These are phyloP conservation scores for Margaritifera margaritifera DNA, from an alignment of 2,888 invertebrate species.

Conservation along the genomic window DNA sequence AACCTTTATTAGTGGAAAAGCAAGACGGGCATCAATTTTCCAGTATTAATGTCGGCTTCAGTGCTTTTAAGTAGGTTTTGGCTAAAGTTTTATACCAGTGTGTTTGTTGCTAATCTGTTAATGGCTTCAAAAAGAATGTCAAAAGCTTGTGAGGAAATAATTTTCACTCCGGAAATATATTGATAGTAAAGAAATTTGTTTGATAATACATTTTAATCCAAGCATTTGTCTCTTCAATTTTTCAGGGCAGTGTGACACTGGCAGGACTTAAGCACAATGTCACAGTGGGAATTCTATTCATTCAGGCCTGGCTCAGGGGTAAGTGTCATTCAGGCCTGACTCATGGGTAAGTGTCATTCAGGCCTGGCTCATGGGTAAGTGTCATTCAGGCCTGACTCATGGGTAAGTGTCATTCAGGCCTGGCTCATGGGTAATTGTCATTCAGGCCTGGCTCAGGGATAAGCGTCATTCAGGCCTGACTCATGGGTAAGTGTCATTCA, in stretches of 20 bases:
- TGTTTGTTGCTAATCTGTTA: too few relatives aligned
- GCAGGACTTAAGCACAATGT: conserved; percentile 80
- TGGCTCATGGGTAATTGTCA: conserved; percentile 80
- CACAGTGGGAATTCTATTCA: conserved; percentile 80
- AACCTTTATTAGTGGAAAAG: too few relatives aligned
- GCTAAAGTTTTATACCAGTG: too few relatives aligned
- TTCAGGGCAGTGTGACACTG: conserved; percentile 78
- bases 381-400: conserved; percentile 81
- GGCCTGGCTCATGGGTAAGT: conserved; percentile 79
- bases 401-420: conserved; percentile 79
- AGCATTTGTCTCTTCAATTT: neutral
- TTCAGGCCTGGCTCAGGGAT: conserved; percentile 81
- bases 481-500: conserved; percentile 79
- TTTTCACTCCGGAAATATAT: too few relatives aligned
- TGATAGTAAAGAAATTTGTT: too few relatives aligned
- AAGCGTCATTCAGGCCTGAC: conserved; percentile 80
- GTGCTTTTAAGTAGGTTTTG: too few relatives aligned
- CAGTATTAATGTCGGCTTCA: too few relatives aligned
- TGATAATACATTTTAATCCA: too few relatives aligned
- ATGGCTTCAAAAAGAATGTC: too few relatives aligned
- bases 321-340: conserved; percentile 80
- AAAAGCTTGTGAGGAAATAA: too few relatives aligned
- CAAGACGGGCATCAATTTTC: too few relatives aligned
- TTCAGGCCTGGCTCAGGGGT: conserved; percentile 81
- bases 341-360: conserved; percentile 79